Base-by-base conservation (phyloP, 2,797 vertebrate genomes). In the Scomberomorus guttatus region DNA sequence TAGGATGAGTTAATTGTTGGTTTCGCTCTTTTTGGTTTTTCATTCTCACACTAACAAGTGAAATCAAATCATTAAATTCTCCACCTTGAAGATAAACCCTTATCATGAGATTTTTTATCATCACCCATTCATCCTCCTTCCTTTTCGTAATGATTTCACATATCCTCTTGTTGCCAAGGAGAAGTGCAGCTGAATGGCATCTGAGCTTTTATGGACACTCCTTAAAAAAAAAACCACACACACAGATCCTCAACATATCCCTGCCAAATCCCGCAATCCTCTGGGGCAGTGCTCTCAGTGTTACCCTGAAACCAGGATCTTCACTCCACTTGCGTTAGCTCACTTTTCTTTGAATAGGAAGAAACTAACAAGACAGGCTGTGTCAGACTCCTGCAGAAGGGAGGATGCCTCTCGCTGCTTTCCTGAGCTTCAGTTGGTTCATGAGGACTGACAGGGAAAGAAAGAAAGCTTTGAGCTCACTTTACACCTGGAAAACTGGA, bases 221-320 rank as follows among this genome's bases (percentile, higher is more conserved):
- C 5, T 32, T 32, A 32, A 3, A 39, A 67, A 57, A 37, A 34
- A 39, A 48, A 54, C 29, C 42, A 66, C 18, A 48, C 13, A 50
- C 18, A 67, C 52, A 71, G 39, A 82, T 79, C 52, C 67, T 15
- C n/a, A 15, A 66, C 32, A 78, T 61, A 69, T 32, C 44, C 8
- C 46, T 24, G 52, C 59, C 29, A 77, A 82, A 79, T 76, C 77
- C 70, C 66, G 71, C 58, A 75, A 61, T 80, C 63, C 77, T 77
- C 51, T n/a, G 25, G 54, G 75, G 58, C 32, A 2, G 34, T 46
- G 58, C 62, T 72, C 59, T 61, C 39, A 14, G 3, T 5, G 37
- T 20, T 54, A 75, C 62, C 69, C 44, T 20, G 62, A 74, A 65
- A 80, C 25, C 73, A 58, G 72, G 44, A 63, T 63, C 48, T 72